phyloP scores from a whole-genome alignment of 2,113 vertebrate species.

The Microcebus murinus region DNA sequence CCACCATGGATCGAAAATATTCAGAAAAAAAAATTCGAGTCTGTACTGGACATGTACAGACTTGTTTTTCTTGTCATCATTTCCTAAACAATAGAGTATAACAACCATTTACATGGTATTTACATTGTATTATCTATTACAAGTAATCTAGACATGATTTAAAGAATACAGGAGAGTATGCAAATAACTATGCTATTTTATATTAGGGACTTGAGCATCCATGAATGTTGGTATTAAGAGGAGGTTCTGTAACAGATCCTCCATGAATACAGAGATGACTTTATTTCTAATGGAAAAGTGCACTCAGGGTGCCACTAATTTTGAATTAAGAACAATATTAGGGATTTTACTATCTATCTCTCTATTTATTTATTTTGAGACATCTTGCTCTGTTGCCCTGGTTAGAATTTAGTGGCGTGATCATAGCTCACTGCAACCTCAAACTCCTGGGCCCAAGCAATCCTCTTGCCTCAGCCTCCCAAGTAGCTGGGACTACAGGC shows the following conservation, averaged over 20 bases:
- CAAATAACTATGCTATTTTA: neutral
- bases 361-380: too few species aligned
- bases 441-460: too few species aligned
- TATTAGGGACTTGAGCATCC: neutral
- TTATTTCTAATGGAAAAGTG: neutral
- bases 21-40: neutral
- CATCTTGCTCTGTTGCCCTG: too few species aligned
- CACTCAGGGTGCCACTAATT: neutral
- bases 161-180: neutral
- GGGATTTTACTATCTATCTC: neutral
- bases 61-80: neutral
- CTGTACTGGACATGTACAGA: neutral
- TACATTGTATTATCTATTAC: neutral
- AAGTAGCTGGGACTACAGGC: too few species aligned
- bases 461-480: too few species aligned
- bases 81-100: neutral
- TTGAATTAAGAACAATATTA: constrained; percentile 17
- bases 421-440: too few species aligned
- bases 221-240: neutral
- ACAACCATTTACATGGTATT: neutral
- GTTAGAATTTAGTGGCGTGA: too few species aligned
- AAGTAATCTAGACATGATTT: neutral
- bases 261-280: neutral
- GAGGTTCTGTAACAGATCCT: neutral
- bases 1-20: neutral